Conservation (phyloP, 2,797 vertebrate species). For the Florisuga fusca region DNA sequence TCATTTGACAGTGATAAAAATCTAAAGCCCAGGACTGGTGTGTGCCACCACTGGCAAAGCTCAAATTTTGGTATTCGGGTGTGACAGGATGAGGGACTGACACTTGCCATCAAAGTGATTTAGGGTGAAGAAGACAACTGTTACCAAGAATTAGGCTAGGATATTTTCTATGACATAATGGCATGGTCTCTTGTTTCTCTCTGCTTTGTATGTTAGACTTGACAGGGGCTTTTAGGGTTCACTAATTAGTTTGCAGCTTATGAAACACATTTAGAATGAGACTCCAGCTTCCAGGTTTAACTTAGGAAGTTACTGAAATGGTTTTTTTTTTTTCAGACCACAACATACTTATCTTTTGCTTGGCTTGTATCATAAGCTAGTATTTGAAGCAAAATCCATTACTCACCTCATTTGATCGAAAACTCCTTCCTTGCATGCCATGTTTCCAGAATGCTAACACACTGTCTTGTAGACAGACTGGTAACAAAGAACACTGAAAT, state of each 20-base stretch:
- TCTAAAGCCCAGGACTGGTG: neutral
- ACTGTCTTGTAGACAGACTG: conserved; percentile 86
- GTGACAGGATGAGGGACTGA: neutral
- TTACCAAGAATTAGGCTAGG: neutral
- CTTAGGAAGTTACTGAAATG: neutral
- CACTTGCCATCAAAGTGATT: neutral
- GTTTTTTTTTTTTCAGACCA: neutral
- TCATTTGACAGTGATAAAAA: neutral
- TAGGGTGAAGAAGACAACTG: neutral
- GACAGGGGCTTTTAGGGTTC: neutral
- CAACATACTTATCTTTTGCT: neutral
- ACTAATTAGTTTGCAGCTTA: neutral
- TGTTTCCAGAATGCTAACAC: conserved; percentile 87
- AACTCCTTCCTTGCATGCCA: conserved; percentile 86
- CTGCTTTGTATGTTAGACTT: neutral
- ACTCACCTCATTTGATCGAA: conserved; percentile 86
- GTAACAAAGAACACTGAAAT: conserved; percentile 68
- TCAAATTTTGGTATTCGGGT: neutral
- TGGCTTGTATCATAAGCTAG: neutral
- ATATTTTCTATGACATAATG: neutral
- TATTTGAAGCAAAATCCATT: neutral
- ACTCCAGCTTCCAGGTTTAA: neutral
- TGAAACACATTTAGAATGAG: neutral
- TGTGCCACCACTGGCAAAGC: neutral
- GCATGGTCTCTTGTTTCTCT: neutral